phyloP scores from a whole-genome alignment of 2,888 invertebrate genomes.

The Tiliacea aurago region DNA sequence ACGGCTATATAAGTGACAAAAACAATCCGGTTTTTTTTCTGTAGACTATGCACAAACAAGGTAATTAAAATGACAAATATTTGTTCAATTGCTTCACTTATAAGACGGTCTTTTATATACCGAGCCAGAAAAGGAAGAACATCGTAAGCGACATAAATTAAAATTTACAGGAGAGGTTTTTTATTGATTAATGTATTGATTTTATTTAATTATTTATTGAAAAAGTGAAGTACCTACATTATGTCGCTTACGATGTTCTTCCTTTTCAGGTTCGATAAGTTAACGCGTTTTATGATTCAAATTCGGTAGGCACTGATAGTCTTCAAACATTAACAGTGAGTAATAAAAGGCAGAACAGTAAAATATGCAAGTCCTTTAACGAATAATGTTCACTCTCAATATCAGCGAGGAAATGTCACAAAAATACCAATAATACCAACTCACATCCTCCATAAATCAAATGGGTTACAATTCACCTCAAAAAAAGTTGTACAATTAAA shows the following conservation, averaged over 20 bases:
- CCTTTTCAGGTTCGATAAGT: too few species aligned
- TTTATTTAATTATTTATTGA: too few species aligned
- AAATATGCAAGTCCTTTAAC: neutral
- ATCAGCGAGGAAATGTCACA: slow-evolving; percentile 1
- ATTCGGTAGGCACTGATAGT: neutral
- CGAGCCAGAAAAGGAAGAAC: too few species aligned
- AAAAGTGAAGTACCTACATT: too few species aligned
- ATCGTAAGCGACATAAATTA: too few species aligned
- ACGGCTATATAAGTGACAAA: slow-evolving; percentile 21
- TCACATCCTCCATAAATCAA: slow-evolving; percentile 26
- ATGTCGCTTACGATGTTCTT: too few species aligned
- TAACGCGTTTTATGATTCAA: neutral
- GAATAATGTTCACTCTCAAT: too few species aligned
- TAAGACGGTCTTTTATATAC: too few species aligned
- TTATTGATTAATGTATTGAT: too few species aligned
- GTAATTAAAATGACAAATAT: slow-evolving; percentile 20
- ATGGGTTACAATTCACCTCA: slow-evolving; percentile 15
- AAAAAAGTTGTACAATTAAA: slow-evolving; percentile 60
- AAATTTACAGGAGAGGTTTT: too few species aligned
- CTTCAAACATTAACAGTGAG: neutral
- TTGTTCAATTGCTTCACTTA: slow-evolving; percentile 2
- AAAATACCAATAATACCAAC: slow-evolving; percentile 8
- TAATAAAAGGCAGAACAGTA: neutral
- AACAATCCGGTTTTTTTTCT: slow-evolving; percentile 21
- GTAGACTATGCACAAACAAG: slow-evolving; percentile 33